These are phyloP conservation scores for Saccostrea glomerata DNA, from an alignment of 1,140 invertebrate genomes.

Conservation along the genomic window DNA sequence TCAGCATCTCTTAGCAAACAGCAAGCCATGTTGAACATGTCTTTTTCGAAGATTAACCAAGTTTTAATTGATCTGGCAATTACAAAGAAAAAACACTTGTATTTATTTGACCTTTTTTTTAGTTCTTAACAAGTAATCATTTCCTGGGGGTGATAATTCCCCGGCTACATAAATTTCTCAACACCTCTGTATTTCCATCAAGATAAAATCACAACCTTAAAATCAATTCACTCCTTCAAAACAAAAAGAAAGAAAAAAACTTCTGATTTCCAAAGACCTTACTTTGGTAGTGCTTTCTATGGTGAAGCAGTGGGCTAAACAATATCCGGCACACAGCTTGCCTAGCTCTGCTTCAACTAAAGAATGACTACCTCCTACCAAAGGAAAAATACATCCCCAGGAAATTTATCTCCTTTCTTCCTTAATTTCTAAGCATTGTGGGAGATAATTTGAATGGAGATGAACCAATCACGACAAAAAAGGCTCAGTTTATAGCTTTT, in stretches of 20 bases:
- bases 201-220: not conserved
- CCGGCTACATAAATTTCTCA: not conserved
- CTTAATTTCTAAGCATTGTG: not conserved
- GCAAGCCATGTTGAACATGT: constrained; percentile 27
- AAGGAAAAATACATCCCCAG: not conserved
- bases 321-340: not conserved
- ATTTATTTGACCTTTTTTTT: not conserved
- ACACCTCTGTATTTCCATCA: not conserved
- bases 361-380: not conserved
- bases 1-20: constrained; percentile 29
- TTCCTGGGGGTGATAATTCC: not conserved
- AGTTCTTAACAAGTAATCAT: not conserved
- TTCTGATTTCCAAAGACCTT: not conserved
- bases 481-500: not conserved
- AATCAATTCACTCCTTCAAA: not conserved
- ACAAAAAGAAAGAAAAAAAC: not conserved
- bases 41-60: constrained; percentile 23
- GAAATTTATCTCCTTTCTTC: constrained; percentile 17
- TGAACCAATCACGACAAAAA: constrained; percentile 28
- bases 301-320: not conserved
- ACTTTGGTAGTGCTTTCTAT: not conserved
- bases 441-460: constrained; percentile 3
- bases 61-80: constrained; percentile 28
- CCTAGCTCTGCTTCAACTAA: not conserved
- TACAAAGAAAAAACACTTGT: not conserved